Percentiles rank a stretch among this genome's conserved stretches.
Evolutionary conservation across 2,888 invertebrate species (phyloP).

Genomic region (Hydriomena furcata): DNA sequence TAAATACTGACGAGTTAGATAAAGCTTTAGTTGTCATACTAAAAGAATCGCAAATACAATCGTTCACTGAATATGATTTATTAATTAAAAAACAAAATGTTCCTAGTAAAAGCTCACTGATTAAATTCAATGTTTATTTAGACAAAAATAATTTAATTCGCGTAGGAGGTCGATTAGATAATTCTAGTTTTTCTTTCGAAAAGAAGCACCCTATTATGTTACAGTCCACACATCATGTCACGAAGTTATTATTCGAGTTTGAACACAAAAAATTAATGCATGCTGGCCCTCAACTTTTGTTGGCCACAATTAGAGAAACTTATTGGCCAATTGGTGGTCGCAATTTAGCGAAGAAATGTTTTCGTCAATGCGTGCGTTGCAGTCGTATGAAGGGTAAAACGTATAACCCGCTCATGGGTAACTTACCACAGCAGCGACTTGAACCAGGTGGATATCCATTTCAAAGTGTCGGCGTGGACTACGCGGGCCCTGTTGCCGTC

Average conservation of each 20-base stretch:
- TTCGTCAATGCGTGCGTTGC: too few species aligned
- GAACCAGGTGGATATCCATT: slow-evolving; percentile 16
- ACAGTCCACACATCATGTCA: slow-evolving; percentile 25
- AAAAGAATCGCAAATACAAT: slow-evolving; percentile 3
- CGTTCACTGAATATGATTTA: slow-evolving; percentile 1
- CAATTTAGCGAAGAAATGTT: slow-evolving; percentile 34
- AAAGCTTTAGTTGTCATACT: slow-evolving; percentile 3
- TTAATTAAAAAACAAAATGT: not conserved
- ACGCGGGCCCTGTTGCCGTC: slow-evolving; percentile 35
- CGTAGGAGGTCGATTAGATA: slow-evolving; percentile 9
- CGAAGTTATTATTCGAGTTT: slow-evolving; percentile 20
- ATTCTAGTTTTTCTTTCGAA: slow-evolving; percentile 10
- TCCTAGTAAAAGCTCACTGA: not conserved
- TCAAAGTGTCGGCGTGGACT: slow-evolving; percentile 16
- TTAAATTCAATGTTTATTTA: slow-evolving; percentile 2
- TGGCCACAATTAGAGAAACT: slow-evolving; percentile 18
- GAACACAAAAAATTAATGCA: slow-evolving; percentile 17
- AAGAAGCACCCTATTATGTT: slow-evolving; percentile 23
- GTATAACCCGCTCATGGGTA: slow-evolving; percentile 22
- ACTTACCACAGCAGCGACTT: slow-evolving; percentile 26
- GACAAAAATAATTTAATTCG: slow-evolving; percentile 8
- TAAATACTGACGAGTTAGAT: slow-evolving; percentile 11
- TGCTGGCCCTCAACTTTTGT: slow-evolving; percentile 23
- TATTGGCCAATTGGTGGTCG: slow-evolving; percentile 26
- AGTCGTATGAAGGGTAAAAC: too few species aligned